These are phyloP conservation scores for Hyperoplus lanceolatus DNA, from an alignment of 2,797 vertebrate species.

Conservation along the genomic window DNA sequence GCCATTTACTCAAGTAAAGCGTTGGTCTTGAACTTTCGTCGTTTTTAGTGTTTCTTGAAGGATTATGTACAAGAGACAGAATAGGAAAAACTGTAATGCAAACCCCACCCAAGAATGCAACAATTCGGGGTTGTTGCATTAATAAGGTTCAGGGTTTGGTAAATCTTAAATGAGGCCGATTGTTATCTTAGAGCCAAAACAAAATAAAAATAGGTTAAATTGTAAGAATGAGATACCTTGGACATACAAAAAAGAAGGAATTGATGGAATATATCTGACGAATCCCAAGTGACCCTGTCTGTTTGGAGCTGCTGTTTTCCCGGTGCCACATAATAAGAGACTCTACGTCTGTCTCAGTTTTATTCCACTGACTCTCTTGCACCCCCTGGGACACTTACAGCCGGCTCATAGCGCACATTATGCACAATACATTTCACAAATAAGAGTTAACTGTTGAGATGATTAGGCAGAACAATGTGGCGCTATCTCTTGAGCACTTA, in stretches of 20 bases:
- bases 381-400: conserved; percentile 46
- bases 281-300: conserved; percentile 14
- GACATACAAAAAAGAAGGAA: conserved; percentile 14
- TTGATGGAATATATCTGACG: conserved; percentile 14
- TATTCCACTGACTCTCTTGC: conserved; percentile 63
- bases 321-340: conserved; percentile 35
- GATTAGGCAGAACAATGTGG: conserved; percentile 3
- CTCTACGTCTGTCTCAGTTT: conserved; percentile 36
- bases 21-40: not conserved
- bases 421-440: conserved; percentile 39
- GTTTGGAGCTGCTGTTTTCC: conserved; percentile 37
- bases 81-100: not conserved
- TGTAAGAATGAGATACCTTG: not conserved
- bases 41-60: not conserved
- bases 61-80: not conserved
- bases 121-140: not conserved
- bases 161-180: not conserved
- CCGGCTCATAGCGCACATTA: conserved; percentile 40
- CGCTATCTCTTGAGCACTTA: conserved; percentile 7
- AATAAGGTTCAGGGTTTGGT: not conserved
- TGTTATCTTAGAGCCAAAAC: not conserved
- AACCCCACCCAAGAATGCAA: no score
- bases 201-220: not conserved
- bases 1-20: not conserved
- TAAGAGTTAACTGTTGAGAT: conserved; percentile 8